Conservation (phyloP, 2,888 invertebrate genomes). For the Ornithoptera alexandrae region DNA sequence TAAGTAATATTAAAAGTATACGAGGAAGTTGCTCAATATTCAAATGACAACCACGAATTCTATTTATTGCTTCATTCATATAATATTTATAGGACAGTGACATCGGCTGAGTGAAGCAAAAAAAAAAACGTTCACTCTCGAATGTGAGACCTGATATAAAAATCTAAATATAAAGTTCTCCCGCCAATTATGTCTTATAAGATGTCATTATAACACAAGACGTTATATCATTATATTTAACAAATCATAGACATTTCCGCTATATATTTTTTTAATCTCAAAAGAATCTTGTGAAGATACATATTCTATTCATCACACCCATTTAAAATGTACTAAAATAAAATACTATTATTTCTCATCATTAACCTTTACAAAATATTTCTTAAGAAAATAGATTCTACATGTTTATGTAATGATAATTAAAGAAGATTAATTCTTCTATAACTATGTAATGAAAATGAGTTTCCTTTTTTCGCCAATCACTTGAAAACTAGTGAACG, state of each 20-base stretch:
- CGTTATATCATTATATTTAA: slow-evolving; percentile 24
- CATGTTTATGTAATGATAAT: too few species aligned
- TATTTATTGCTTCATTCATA: slow-evolving; percentile 66
- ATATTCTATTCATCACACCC: too few species aligned
- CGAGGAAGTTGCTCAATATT: neutral
- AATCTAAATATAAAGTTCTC: slow-evolving; percentile 72
- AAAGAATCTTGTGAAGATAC: too few species aligned
- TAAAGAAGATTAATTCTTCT: too few species aligned
- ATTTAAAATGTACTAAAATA: too few species aligned
- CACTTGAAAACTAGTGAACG: too few species aligned
- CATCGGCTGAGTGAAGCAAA: slow-evolving; percentile 59
- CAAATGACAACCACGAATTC: slow-evolving; percentile 28
- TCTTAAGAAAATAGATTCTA: too few species aligned
- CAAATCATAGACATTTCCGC: neutral
- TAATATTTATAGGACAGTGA: slow-evolving; percentile 57
- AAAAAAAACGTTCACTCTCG: slow-evolving; percentile 46
- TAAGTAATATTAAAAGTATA: neutral
- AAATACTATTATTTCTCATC: too few species aligned
- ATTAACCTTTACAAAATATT: too few species aligned
- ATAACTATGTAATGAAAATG: too few species aligned
- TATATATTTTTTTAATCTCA: neutral
- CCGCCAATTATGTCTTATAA: slow-evolving; percentile 46
- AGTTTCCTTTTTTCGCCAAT: too few species aligned
- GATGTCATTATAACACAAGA: slow-evolving; percentile 52
- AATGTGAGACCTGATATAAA: slow-evolving; percentile 63